phyloP scores from a whole-genome alignment of 2,797 vertebrate genomes.

The Rhinichthys osculus region DNA sequence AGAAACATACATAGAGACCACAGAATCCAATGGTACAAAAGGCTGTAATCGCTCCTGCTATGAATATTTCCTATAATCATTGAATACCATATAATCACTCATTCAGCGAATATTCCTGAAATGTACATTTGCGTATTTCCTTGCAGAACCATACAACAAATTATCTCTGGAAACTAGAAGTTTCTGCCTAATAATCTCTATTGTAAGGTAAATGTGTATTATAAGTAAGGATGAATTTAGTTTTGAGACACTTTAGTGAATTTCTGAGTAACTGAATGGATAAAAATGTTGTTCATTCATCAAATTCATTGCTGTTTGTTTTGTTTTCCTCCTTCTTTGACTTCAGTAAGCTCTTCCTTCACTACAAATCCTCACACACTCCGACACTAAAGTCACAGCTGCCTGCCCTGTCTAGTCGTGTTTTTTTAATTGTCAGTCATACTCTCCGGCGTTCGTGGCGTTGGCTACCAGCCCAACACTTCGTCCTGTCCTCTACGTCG shows the following conservation, averaged over 20 bases:
- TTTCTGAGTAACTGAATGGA: neutral
- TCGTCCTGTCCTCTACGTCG: slow-evolving; percentile 40
- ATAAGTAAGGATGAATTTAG: neutral
- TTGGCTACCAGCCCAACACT: slow-evolving; percentile 48
- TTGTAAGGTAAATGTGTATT: neutral
- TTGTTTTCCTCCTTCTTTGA: neutral
- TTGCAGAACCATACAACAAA: neutral
- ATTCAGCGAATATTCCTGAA: neutral
- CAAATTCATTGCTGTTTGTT: neutral
- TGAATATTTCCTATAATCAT: slow-evolving; percentile 5
- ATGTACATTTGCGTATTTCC: neutral
- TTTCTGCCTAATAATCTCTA: neutral
- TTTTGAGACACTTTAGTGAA: neutral
- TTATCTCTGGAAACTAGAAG: neutral
- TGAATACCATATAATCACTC: slow-evolving; percentile 6
- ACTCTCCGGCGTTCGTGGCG: slow-evolving; percentile 3
- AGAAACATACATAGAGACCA: too few species aligned
- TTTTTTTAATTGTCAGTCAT: slow-evolving; percentile 59
- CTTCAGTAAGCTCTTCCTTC: slow-evolving; percentile 19
- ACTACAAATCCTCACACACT: slow-evolving; percentile 35
- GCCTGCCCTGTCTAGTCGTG: slow-evolving; percentile 44
- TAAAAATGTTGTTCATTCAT: neutral
- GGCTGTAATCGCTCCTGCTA: too few species aligned
- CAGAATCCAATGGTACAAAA: too few species aligned
- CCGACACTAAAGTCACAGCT: slow-evolving; percentile 38